Base-by-base conservation (phyloP, 2,888 invertebrate species). In the Leptinotarsa tumamoca region DNA sequence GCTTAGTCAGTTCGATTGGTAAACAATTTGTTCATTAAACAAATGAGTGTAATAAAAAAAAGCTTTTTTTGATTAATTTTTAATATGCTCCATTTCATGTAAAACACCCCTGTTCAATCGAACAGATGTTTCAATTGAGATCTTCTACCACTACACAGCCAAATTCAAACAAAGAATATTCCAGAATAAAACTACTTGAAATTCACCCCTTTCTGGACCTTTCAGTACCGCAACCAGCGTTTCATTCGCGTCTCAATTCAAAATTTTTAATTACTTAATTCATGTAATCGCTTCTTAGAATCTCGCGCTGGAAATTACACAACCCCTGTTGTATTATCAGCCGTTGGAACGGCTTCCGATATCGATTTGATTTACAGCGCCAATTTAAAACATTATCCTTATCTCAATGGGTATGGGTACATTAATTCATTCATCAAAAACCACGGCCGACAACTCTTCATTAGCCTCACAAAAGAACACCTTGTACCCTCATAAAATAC, bases 401-500 rank as follows among this genome's bases (percentile, higher is more conserved):
- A 69, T 56, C 56, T 49, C 33, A 33, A 7, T 18, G 43, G 18
- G 7, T 33, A 7, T 18, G 43, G 18, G 7, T 33, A 18, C 63
- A 71, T 72, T 72, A 75, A 75, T 75, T 75, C 72, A 72, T 75
- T 75, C 72, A 72, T 75, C 72, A 75, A 75, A 67, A 70, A 54
- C 68, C 50, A 52, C 56, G 72, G 70, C 75, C 71, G 75, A 77
- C 75, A 77, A 73, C 70, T n/a, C 72, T 75, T 75, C 70, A 77
- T 77, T 77, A 77, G 77, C 72, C 68, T 75, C 70, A 75, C 78
- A 73, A 74, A 77, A 68, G 73, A 79, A 76, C 79, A 78, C 77
- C 78, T 79, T 81, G 79, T 81, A 80, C 80, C 78, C 81, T 83
- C 83, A 85, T 84, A 82, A 84, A 85, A 84, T 83, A 84, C 83